Evolutionary conservation across 2,113 vertebrate species (phyloP).

Genomic region (Centrocercus urophasianus): DNA sequence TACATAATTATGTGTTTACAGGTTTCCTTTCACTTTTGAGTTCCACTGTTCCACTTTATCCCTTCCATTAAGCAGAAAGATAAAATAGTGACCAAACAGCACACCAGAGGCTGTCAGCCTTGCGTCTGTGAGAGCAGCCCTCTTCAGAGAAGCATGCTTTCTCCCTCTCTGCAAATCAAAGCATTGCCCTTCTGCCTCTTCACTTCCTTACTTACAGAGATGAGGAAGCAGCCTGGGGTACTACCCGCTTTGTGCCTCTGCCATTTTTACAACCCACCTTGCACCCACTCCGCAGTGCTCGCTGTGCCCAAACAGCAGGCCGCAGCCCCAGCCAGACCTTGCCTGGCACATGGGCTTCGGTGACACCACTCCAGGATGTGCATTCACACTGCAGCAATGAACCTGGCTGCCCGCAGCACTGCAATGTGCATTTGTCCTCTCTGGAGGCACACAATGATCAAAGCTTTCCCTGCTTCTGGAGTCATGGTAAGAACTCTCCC

Average conservation of each 20-base stretch:
- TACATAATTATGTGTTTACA: conserved; percentile 63
- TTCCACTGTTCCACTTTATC: conserved; percentile 7
- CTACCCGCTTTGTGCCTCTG: background rate
- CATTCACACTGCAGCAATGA: fast-evolving
- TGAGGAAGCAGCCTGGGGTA: background rate
- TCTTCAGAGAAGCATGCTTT: background rate
- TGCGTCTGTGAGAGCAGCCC: background rate
- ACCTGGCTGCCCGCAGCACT: background rate
- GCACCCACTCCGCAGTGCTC: no score
- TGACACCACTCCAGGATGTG: fast-evolving
- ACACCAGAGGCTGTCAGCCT: background rate
- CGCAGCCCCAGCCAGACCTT: background rate
- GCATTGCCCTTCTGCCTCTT: background rate
- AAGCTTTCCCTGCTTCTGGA: background rate
- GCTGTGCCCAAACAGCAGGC: background rate
- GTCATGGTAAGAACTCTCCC: background rate
- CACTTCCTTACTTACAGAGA: background rate
- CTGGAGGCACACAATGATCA: background rate
- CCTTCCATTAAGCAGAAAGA: background rate
- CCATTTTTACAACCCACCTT: background rate
- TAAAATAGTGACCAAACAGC: background rate
- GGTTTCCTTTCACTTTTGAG: conserved; percentile 50
- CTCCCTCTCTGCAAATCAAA: background rate
- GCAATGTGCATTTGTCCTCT: background rate
- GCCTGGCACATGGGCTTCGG: background rate